phyloP scores from a whole-genome alignment of 2,797 vertebrate genomes.

The Hipposideros larvatus region DNA sequence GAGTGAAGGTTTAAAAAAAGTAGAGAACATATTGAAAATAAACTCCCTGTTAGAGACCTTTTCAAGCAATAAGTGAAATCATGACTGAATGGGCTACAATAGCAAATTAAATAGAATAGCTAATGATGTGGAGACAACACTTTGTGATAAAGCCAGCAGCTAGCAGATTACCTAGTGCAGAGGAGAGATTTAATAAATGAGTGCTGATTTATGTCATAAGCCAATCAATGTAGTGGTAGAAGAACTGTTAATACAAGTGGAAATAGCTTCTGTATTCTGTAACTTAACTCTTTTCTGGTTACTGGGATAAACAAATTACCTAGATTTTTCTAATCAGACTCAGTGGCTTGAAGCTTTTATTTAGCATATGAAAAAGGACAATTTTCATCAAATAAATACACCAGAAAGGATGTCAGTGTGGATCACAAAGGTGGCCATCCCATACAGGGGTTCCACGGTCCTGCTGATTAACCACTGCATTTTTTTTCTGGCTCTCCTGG shows the following conservation, averaged over 20 bases:
- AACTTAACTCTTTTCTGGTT: neutral
- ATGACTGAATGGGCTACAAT: neutral
- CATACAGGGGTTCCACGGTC: fast-evolving
- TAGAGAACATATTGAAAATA: neutral
- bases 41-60: neutral
- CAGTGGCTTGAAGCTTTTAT: neutral
- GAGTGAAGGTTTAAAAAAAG: neutral
- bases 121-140: neutral
- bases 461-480: neutral
- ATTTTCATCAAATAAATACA: neutral
- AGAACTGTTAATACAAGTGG: neutral
- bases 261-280: neutral
- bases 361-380: neutral
- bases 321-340: neutral
- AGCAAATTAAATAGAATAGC: neutral
- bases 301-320: neutral
- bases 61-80: neutral
- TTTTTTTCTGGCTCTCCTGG: neutral
- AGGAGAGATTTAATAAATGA: neutral
- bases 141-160: neutral
- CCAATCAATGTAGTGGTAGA: neutral
- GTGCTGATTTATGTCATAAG: neutral
- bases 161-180: neutral
- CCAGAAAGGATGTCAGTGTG: neutral
- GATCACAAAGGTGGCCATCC: too few relatives aligned